Conservation (phyloP, 1,140 invertebrate species). For the Drosophila orosa region DNA sequence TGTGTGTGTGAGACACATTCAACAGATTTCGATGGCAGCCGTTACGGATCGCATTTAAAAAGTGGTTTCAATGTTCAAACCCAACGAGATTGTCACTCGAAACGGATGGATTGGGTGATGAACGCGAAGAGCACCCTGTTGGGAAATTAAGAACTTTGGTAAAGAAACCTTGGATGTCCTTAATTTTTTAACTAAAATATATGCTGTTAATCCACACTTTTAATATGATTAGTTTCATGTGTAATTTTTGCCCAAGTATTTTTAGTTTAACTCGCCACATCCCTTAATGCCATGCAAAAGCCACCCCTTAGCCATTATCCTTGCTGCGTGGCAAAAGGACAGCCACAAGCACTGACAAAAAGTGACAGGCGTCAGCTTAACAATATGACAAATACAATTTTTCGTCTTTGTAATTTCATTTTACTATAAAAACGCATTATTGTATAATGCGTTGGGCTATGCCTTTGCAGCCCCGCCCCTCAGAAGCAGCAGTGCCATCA, state of each 20-base stretch:
- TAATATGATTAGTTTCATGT: not conserved
- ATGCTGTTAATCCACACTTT: not conserved
- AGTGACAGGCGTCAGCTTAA: slow-evolving; percentile 79
- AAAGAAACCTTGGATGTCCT: not conserved
- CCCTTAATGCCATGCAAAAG: not conserved
- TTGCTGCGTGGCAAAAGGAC: slow-evolving; percentile 33
- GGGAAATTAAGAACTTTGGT: not conserved
- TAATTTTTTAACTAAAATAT: not conserved
- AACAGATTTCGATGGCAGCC: slow-evolving; percentile 81
- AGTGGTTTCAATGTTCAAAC: slow-evolving; percentile 72
- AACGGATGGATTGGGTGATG: slow-evolving; percentile 1
- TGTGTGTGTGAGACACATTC: slow-evolving; percentile 61
- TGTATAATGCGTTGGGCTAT: slow-evolving; percentile 71
- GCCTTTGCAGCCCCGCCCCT: slow-evolving; percentile 4
- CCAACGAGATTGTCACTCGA: not conserved
- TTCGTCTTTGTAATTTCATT: slow-evolving; percentile 77
- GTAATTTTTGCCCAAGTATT: no score
- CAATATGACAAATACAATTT: slow-evolving; percentile 83
- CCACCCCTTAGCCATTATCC: not conserved
- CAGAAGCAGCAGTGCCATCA: slow-evolving; percentile 25
- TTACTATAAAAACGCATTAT: slow-evolving; percentile 79
- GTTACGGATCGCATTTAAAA: slow-evolving; percentile 80
- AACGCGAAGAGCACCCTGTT: slow-evolving; percentile 7
- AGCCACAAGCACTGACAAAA: slow-evolving; percentile 44
- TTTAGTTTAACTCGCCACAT: not conserved